Percentiles rank a stretch among this genome's conserved stretches.
These are phyloP conservation scores for Volucella inflata DNA, from an alignment of 2,888 invertebrate genomes.

Conservation along the genomic window DNA sequence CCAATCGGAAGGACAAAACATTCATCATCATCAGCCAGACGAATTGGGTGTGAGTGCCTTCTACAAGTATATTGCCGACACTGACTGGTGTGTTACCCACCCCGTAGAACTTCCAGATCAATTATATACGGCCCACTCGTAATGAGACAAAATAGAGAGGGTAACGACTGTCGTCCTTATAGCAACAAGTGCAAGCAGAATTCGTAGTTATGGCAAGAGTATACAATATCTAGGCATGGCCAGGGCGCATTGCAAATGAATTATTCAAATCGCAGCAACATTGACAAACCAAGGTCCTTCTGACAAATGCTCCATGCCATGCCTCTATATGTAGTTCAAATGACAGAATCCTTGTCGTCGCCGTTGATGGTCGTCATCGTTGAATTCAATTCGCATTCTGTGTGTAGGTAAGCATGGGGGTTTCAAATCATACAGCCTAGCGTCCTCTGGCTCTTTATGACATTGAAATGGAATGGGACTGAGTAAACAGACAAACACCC, in stretches of 20 bases:
- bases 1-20: conserved; percentile 22
- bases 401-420: conserved; percentile 41
- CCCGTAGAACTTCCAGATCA: conserved; percentile 45
- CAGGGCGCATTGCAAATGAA: conserved; percentile 65
- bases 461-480: conserved; percentile 56
- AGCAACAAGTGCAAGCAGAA: conserved; percentile 62
- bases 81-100: neutral
- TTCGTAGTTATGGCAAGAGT: too few species aligned
- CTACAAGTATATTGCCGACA: conserved; percentile 26
- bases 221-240: conserved; percentile 18
- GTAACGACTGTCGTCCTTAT: conserved; percentile 56
- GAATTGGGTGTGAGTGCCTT: conserved; percentile 12
- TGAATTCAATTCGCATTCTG: conserved; percentile 67
- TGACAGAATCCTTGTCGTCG: conserved; percentile 9
- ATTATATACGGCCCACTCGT: conserved; percentile 61
- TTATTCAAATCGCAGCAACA: conserved; percentile 65
- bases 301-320: conserved; percentile 54
- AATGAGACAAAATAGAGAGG: conserved; percentile 60
- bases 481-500: conserved; percentile 70
- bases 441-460: conserved; percentile 55
- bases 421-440: conserved; percentile 69
- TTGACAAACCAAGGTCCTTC: conserved; percentile 57
- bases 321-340: neutral
- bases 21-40: conserved; percentile 61
- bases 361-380: neutral